Base-by-base conservation (phyloP, 2,888 invertebrate genomes). In the Philonicus albiceps region DNA sequence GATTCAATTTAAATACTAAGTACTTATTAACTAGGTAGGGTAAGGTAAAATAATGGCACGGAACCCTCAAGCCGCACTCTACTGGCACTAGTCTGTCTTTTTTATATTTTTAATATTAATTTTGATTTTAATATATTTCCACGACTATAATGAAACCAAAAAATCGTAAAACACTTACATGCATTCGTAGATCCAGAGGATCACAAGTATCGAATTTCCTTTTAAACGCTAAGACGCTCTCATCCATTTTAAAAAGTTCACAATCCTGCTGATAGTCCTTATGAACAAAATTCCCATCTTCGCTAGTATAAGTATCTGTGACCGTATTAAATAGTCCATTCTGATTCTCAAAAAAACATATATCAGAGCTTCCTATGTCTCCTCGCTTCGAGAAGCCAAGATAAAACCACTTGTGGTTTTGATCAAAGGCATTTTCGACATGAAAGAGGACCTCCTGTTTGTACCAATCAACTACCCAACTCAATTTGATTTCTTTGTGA, bases 121-220 rank as follows among this genome's bases (percentile, higher is more conserved):
- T 5, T 31, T 31, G 2, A 3, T 31, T 31, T 19, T 40, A 2
- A 55, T 55, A 22, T 16, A 40, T 55, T 55, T 13, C 16, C 40
- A n/a, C 2, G n/a, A n/a, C n/a, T 37, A 37, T 22, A 37, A 22
- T 8, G 22, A 22, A 11, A 11, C 2, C 3, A 8, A 7, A 55
- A 7, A 55, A 22, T 19, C 11, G 2, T 8, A 55, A n/a, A 3
- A 34, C 22, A 22, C 40, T 90, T 88, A 92, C 92, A 89, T 92
- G 92, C 89, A 92, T 90, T 34, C 91, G 89, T 78, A 92, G 89
- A 91, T 96, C 95, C 85, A 93, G 92, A 19, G 93, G 93, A 90
- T 97, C 97, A 90, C 98, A 98, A 1, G 97, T 97, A 90, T 97
- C 97, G 90, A 98, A 97, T 90, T 94, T 94, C 85, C 97, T 93